Evolutionary conservation across 2,113 vertebrate species (phyloP), one percentile per base, ranked within the genome.

Genomic region (Scortum barcoo): DNA sequence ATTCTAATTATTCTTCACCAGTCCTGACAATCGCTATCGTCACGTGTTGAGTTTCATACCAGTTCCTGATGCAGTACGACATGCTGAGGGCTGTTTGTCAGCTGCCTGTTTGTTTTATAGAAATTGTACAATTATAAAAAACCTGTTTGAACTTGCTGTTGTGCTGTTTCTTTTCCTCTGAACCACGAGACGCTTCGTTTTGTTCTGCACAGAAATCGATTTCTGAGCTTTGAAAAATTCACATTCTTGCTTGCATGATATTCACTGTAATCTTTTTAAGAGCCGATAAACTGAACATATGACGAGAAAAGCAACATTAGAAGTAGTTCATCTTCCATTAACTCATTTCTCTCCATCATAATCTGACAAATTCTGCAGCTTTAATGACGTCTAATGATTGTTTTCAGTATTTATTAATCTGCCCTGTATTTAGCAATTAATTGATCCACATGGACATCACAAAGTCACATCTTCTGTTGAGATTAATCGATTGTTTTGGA

Each of bases 11-110:
- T 80, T 95, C 85, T 87, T 89, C 95, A 94, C 84, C 92, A 95
- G 92, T 93, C 93, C 90, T 95, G 97, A 98, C 97, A 97, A 97
- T 97, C 96, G 87, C 58, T 62, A 40, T 93, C 88, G 77, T 86
- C 63, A 89, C 93, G 94, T 93, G 94, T 94, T 76, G 92, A 90
- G 68, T 78, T 85, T 88, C 79, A 81, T 57, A 69, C 73, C 89
- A 89, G 89, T 94, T 95, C 91, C 92, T 94, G 89, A 91, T 93
- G 93, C 93, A 94, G 93, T 94, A 91, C 36, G 33, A 88, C 89
- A 54, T 42, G 87, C 90, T 81, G 90, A 89, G 72, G 81, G 83
- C 87, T 90, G 78, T 90, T 89, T 71, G 81, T 89, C 91, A 88
- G 82, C 83, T 71, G 24, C 89, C 56, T 54, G n/a, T 75, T 88